phyloP scores from a whole-genome alignment of 2,797 vertebrate species.

The Heliangelus exortis region DNA sequence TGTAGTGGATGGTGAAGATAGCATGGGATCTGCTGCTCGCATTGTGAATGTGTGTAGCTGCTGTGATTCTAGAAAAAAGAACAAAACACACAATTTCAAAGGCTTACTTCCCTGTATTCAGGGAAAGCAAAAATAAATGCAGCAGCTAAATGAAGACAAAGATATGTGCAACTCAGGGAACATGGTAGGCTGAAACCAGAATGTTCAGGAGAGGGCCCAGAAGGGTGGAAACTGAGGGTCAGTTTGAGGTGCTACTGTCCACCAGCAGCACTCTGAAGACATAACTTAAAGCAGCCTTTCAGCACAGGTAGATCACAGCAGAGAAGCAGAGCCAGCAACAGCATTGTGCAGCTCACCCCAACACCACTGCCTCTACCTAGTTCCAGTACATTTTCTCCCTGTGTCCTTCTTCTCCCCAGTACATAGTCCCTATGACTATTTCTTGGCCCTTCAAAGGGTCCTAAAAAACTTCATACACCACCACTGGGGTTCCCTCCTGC shows the following conservation, averaged over 20 bases:
- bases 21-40: constrained; percentile 98
- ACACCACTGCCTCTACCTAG: neutral
- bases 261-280: neutral
- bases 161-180: neutral
- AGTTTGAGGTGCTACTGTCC: neutral
- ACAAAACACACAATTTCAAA: neutral
- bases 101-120: neutral
- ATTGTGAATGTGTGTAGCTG: constrained; percentile 95
- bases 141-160: neutral
- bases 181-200: neutral
- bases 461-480: neutral
- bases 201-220: neutral
- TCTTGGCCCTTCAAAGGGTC: neutral
- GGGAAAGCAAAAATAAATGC: neutral
- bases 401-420: too few species aligned
- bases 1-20: constrained; percentile 97
- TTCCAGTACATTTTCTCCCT: neutral
- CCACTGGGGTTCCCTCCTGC: neutral
- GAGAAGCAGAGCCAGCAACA: neutral
- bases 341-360: neutral
- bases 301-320: neutral
- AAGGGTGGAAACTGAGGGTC: neutral
- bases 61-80: constrained; percentile 86
- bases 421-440: neutral
- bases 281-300: neutral